phyloP scores from a whole-genome alignment of 2,888 invertebrate genomes.

The Pilophorus perplexus region DNA sequence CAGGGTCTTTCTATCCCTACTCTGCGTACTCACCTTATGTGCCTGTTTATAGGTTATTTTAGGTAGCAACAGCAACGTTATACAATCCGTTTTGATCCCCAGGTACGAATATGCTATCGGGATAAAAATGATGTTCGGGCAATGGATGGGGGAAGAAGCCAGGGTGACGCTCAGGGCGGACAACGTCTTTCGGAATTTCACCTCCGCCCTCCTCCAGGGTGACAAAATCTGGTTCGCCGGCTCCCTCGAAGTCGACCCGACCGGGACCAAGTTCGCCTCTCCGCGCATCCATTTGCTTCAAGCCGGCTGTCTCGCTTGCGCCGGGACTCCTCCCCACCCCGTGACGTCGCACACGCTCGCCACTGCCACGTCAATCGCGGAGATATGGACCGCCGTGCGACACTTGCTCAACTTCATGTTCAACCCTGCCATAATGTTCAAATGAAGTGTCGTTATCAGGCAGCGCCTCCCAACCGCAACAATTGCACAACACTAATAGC shows the following conservation, averaged over 20 bases:
- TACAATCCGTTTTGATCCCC: too few relatives aligned
- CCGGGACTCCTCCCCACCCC: constrained; percentile 5
- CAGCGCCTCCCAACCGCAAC: too few relatives aligned
- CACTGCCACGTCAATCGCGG: constrained; percentile 51
- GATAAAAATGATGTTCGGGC: constrained; percentile 33
- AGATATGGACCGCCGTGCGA: constrained; percentile 66
- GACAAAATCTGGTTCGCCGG: constrained; percentile 44
- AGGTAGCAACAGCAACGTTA: too few relatives aligned
- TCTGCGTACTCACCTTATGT: too few relatives aligned
- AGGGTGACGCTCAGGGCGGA: constrained; percentile 26
- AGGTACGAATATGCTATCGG: constrained; percentile 44
- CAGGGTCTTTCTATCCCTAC: too few relatives aligned
- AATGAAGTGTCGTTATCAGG: too few relatives aligned
- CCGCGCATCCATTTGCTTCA: constrained; percentile 30
- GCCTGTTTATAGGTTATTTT: too few relatives aligned
- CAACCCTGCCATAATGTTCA: constrained; percentile 71
- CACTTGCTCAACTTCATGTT: constrained; percentile 74
- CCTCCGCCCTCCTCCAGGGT: constrained; percentile 10
- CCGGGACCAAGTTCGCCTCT: neutral
- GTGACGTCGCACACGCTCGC: constrained; percentile 14
- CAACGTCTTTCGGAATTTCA: constrained; percentile 37
- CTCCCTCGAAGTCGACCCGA: constrained; percentile 10
- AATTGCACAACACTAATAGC: too few relatives aligned
- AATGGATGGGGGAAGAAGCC: constrained; percentile 34
- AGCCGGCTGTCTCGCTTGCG: constrained; percentile 38